Evolutionary conservation across 1,140 invertebrate species (phyloP), one percentile per base, ranked within the genome.

Genomic region (Mercenaria mercenaria): DNA sequence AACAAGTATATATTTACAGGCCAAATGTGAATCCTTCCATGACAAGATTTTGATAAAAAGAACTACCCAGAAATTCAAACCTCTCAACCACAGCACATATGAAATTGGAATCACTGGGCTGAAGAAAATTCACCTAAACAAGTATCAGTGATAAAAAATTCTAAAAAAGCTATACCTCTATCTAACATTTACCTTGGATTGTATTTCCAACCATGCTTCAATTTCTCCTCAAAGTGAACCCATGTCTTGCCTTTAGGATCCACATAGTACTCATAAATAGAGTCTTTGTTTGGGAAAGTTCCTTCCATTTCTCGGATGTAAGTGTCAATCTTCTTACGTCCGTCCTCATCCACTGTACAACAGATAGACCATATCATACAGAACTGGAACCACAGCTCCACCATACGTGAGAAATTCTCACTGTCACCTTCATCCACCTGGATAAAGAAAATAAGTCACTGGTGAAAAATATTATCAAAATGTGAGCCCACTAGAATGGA

Each of bases 241-340:
- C 98, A 98, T 81, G 96, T 96, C 67, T 97, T 96, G 64, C 97
- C 96, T 84, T 97, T 96, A 23, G 97, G 96, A 93, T 98, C 98
- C 3, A 99, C 97, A 95, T 97, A 98, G 96, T 99, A 98, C 95
- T 98, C 98, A 96, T 98, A 98, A 3, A 98, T 97, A 0, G 97
- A 98, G 93, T 98, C 98, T 92, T 97, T 98, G 37, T 98, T 96
- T 0, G 98, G 98, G 95, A 98, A 98, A 0, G 97, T 97, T 13
- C 97, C 97, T 94, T 98, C 98, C 93, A 98, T 97, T 96, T 98
- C 98, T 84, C 98, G 97, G 43, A 99, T 97, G 95, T 97, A 98
- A 92, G 97, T 97, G 96, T 98, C 98, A 79, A 98, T 96, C 95
- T 97, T 98, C 87, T 97, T 97, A 15, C 98, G 97, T n/a, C 98